Conservation (phyloP, 1,140 invertebrate genomes). For the Pogonomyrmex californicus region DNA sequence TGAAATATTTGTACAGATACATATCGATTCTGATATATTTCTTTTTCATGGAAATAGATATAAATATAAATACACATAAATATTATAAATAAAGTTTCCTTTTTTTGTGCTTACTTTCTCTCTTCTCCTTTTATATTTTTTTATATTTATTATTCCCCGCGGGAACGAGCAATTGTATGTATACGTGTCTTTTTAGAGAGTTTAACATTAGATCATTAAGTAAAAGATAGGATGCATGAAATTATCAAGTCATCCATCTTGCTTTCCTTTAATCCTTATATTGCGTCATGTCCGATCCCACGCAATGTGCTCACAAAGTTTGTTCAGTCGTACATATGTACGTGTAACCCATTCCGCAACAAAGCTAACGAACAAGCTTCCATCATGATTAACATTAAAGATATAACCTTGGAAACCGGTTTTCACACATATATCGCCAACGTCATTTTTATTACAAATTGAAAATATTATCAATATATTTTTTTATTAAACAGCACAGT, state of each 20-base stretch:
- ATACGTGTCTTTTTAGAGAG: neutral
- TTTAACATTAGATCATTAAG: neutral
- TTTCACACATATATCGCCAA: neutral
- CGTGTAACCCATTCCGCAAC: neutral
- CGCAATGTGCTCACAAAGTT: constrained; percentile 6
- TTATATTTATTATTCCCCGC: neutral
- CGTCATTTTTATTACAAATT: neutral
- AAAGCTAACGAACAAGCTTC: neutral
- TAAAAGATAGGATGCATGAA: neutral
- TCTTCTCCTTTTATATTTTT: neutral
- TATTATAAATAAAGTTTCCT: neutral
- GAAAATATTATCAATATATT: neutral
- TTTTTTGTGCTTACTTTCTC: neutral
- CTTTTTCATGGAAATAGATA: neutral
- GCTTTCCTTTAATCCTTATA: neutral
- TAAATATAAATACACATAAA: too few species aligned
- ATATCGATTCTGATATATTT: neutral
- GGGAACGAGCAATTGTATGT: neutral
- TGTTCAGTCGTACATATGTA: neutral
- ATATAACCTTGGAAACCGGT: neutral
- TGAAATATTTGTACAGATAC: neutral
- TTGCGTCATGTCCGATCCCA: neutral
- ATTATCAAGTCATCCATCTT: constrained; percentile 5
- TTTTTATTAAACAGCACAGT: neutral
- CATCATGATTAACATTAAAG: constrained; percentile 17